Evolutionary conservation across 2,888 invertebrate genomes (phyloP).

Genomic region (Drosophila mimica): DNA sequence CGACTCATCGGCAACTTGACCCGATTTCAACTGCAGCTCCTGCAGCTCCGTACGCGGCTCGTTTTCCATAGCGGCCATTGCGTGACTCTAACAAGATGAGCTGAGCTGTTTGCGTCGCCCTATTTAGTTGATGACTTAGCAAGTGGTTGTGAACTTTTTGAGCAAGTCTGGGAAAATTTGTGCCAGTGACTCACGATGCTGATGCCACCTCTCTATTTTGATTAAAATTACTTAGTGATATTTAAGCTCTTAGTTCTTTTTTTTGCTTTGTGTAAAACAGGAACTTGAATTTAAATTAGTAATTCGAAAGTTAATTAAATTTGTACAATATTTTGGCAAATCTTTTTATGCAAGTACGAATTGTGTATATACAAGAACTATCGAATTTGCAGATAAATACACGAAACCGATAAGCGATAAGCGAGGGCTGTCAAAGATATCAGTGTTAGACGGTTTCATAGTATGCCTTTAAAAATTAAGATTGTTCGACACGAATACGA

Average conservation of each 20-base stretch:
- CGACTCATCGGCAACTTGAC: constrained; percentile 80
- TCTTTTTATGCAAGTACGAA: constrained; percentile 48
- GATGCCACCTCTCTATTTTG: constrained; percentile 24
- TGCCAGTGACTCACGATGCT: constrained; percentile 58
- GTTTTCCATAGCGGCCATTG: constrained; percentile 73
- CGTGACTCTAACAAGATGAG: constrained; percentile 12
- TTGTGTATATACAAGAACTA: constrained; percentile 55
- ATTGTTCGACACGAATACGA: background rate
- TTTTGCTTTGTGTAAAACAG: constrained; percentile 16
- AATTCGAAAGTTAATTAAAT: constrained; percentile 13
- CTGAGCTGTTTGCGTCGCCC: constrained; percentile 14
- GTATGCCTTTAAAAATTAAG: constrained; percentile 7
- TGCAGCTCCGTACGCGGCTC: constrained; percentile 80
- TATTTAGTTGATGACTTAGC: constrained; percentile 43
- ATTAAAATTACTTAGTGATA: constrained; percentile 1
- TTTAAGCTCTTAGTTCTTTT: constrained; percentile 22
- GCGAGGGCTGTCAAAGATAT: constrained; percentile 13
- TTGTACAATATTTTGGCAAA: constrained; percentile 51
- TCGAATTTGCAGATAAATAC: constrained; percentile 15
- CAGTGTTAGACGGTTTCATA: background rate
- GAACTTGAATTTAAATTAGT: constrained; percentile 26
- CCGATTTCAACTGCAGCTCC: constrained; percentile 80
- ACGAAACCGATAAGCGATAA: constrained; percentile 28
- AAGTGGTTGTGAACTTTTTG: constrained; percentile 60
- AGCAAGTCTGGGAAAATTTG: constrained; percentile 36